These are phyloP conservation scores for Pyrgus malvae DNA, from an alignment of 2,888 invertebrate species.

Conservation along the genomic window DNA sequence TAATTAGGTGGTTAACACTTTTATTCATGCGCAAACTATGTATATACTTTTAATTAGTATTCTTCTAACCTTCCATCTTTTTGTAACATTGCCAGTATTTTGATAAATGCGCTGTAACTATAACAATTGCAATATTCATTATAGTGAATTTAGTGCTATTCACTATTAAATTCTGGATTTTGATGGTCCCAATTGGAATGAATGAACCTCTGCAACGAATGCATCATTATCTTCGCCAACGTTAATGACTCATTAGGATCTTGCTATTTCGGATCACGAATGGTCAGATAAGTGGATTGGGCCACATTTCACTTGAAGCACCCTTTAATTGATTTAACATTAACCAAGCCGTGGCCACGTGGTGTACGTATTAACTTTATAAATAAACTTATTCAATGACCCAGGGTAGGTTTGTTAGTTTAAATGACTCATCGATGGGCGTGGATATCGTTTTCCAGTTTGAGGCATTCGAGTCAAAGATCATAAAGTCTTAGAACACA, in stretches of 20 bases:
- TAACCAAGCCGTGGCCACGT: conserved; percentile 37
- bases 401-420: conserved; percentile 12
- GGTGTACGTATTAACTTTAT: conserved; percentile 24
- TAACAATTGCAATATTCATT: no score
- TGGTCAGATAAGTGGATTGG: conserved; percentile 58
- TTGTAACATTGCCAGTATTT: no score
- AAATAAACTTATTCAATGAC: conserved; percentile 29
- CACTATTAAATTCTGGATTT: no score
- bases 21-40: no score
- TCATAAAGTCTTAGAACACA: no score
- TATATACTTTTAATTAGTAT: no score
- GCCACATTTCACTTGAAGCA: conserved; percentile 45
- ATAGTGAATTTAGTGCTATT: no score
- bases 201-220: conserved; percentile 2
- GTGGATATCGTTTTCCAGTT: not conserved
- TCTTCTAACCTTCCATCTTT: no score
- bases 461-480: not conserved
- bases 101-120: no score
- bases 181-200: not conserved
- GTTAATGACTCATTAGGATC: conserved; percentile 55
- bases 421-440: conserved; percentile 7
- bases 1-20: no score
- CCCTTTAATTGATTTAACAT: conserved; percentile 51
- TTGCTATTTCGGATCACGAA: conserved; percentile 66
- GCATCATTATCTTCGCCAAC: conserved; percentile 30